Conservation (phyloP, 2,113 vertebrate genomes). For the Pangasianodon gigas region DNA sequence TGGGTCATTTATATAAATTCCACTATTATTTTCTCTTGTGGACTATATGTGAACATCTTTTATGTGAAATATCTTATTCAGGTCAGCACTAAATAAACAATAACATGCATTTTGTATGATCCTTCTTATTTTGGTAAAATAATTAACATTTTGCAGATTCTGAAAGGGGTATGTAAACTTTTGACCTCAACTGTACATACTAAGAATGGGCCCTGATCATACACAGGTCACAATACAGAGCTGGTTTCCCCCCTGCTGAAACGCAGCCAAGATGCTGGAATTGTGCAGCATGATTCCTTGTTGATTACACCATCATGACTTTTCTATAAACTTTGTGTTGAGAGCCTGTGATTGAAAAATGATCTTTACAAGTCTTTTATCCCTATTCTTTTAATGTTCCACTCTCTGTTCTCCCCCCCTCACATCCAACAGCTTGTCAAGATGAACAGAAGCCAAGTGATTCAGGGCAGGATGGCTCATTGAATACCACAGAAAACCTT, state of each 20-base stretch:
- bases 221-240: too few species aligned
- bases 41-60: too few species aligned
- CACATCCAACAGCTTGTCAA: background rate
- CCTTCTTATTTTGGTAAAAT: too few species aligned
- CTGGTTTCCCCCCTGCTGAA: background rate
- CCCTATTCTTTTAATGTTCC: background rate
- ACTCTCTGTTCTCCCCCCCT: background rate
- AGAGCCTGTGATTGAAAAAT: background rate
- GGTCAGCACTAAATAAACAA: too few species aligned
- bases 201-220: too few species aligned
- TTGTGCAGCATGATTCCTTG: background rate
- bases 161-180: too few species aligned
- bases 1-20: too few species aligned
- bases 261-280: background rate
- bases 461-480: background rate
- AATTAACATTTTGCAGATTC: too few species aligned
- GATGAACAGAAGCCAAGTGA: background rate
- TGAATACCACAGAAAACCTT: background rate
- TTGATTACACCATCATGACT: background rate
- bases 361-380: background rate
- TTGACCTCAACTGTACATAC: too few species aligned
- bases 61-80: too few species aligned
- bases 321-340: background rate
- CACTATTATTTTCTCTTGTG: too few species aligned
- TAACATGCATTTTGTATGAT: too few species aligned